phyloP scores from a whole-genome alignment of 2,888 invertebrate genomes.

The Drosophila leonis region DNA sequence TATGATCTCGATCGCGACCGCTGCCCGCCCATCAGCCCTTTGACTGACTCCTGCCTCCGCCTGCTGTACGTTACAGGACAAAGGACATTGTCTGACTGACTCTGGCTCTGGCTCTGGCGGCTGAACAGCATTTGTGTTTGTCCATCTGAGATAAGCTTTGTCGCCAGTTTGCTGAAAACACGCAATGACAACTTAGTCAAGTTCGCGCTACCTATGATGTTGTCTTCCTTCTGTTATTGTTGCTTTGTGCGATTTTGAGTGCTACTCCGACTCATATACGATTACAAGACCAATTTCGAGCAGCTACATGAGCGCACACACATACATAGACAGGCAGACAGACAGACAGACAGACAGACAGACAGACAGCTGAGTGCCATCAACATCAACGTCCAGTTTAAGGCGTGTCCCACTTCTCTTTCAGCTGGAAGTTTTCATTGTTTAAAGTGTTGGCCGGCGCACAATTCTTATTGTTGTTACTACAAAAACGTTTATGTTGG shows the following conservation, averaged over 20 bases:
- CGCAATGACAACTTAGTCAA: slow-evolving; percentile 73
- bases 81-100: slow-evolving; percentile 8
- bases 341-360: not conserved
- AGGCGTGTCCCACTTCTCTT: slow-evolving; percentile 32
- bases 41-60: slow-evolving; percentile 10
- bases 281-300: slow-evolving; percentile 61
- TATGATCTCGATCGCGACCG: slow-evolving; percentile 41
- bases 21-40: slow-evolving; percentile 29
- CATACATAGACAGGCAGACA: slow-evolving; percentile 3
- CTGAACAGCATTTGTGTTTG: slow-evolving; percentile 67
- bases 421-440: slow-evolving; percentile 62
- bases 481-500: slow-evolving; percentile 47
- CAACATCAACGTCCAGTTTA: slow-evolving; percentile 30
- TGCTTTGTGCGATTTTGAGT: slow-evolving; percentile 58
- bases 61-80: slow-evolving; percentile 17
- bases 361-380: slow-evolving; percentile 38
- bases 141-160: slow-evolving; percentile 78
- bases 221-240: slow-evolving; percentile 36
- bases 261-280: slow-evolving; percentile 32
- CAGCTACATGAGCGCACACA: slow-evolving; percentile 19
- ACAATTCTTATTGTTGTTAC: slow-evolving; percentile 67
- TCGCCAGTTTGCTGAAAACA: slow-evolving; percentile 77
- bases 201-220: slow-evolving; percentile 56
- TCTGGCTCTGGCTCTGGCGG: slow-evolving; percentile 26
- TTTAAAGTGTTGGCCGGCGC: slow-evolving; percentile 73